Percentiles rank a stretch among this genome's conserved stretches.
Evolutionary conservation across 2,888 invertebrate species (phyloP).

Genomic region (Protonemura montana): DNA sequence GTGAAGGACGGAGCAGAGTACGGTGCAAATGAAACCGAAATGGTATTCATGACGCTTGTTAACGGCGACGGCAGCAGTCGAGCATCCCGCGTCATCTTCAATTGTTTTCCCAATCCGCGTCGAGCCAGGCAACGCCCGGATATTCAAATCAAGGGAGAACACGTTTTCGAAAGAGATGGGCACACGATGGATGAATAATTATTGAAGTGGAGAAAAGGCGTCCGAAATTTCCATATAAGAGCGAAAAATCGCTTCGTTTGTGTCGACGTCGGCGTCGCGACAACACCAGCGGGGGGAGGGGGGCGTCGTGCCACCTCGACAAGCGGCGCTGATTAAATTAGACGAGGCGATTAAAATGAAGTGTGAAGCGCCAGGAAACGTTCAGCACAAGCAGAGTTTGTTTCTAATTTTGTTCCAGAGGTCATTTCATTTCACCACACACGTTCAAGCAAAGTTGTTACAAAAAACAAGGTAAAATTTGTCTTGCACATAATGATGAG

Average conservation of each 20-base stretch:
- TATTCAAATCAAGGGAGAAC: slow-evolving; percentile 13
- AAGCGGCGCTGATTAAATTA: slow-evolving; percentile 19
- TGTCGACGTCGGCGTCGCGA: neutral
- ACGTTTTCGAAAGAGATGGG: slow-evolving; percentile 7
- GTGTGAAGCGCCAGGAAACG: slow-evolving; percentile 4
- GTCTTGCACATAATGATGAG: neutral
- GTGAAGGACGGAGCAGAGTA: neutral
- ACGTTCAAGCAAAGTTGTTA: neutral
- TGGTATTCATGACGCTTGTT: neutral
- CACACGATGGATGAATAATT: slow-evolving; percentile 23
- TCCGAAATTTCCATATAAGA: neutral
- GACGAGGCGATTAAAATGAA: slow-evolving; percentile 29
- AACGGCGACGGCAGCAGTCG: neutral
- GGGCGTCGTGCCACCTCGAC: neutral
- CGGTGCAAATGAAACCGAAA: neutral
- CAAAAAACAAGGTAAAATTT: neutral
- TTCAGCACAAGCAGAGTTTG: neutral
- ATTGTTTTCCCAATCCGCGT: slow-evolving; percentile 36
- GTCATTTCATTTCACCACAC: slow-evolving; percentile 10
- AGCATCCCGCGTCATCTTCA: slow-evolving; percentile 21
- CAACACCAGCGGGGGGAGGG: neutral
- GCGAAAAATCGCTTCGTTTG: neutral
- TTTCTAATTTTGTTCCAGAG: slow-evolving; percentile 17
- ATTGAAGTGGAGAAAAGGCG: slow-evolving; percentile 10
- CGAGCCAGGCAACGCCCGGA: slow-evolving; percentile 26